These are phyloP conservation scores for Planococcus citri DNA, from an alignment of 1,140 invertebrate genomes.

Conservation along the genomic window DNA sequence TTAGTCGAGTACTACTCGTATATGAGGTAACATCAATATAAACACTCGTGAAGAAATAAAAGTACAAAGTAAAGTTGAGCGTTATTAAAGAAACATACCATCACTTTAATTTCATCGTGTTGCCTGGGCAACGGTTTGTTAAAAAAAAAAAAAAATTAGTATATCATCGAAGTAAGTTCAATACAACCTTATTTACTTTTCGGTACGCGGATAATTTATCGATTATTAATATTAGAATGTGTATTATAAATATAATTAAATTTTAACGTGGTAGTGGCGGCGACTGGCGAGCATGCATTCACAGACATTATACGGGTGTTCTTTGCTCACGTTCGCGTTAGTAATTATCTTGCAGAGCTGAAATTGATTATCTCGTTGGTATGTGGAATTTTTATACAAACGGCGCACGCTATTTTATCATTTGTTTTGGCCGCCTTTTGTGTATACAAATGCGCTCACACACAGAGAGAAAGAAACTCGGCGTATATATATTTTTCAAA, in stretches of 20 bases:
- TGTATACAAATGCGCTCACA: too few relatives aligned
- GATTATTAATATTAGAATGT: background rate
- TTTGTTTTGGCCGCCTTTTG: too few relatives aligned
- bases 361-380: too few relatives aligned
- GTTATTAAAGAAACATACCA: background rate
- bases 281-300: too few relatives aligned
- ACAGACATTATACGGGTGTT: background rate
- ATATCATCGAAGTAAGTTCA: background rate
- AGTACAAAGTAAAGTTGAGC: background rate
- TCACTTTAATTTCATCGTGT: background rate
- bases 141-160: constrained; percentile 1
- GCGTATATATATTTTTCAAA: too few relatives aligned
- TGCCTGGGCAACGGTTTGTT: background rate
- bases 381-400: too few relatives aligned
- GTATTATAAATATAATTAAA: background rate
- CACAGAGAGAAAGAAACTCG: too few relatives aligned
- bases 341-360: too few relatives aligned
- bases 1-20: too few relatives aligned
- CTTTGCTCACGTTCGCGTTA: too few relatives aligned
- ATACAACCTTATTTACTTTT: background rate
- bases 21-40: too few relatives aligned
- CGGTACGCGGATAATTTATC: background rate
- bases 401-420: too few relatives aligned
- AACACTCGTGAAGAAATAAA: background rate
- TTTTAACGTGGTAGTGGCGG: background rate